Conservation (phyloP, 1,140 invertebrate genomes). For the Drosophila erecta region DNA sequence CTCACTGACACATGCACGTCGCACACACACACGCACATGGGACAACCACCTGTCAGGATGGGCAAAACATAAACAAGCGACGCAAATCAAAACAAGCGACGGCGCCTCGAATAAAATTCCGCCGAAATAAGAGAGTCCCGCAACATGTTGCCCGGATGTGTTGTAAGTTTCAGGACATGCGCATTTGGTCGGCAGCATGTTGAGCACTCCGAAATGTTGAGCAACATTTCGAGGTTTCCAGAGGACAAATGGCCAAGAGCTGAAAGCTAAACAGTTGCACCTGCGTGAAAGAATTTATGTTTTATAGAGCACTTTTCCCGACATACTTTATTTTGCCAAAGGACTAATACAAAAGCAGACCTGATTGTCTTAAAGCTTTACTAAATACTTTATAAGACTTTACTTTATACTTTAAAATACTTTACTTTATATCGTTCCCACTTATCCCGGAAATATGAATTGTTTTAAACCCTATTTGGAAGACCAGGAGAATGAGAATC, state of each 20-base stretch:
- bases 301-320: no score
- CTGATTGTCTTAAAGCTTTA: no score
- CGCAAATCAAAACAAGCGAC: slow-evolving; percentile 64
- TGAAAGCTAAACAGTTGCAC: slow-evolving; percentile 32
- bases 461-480: not conserved
- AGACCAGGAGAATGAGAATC: not conserved
- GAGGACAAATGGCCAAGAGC: not conserved
- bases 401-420: no score
- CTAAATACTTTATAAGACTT: no score
- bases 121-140: not conserved
- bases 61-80: slow-evolving; percentile 67
- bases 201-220: slow-evolving; percentile 33
- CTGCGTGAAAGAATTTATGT: slow-evolving; percentile 24
- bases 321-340: no score
- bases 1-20: slow-evolving; percentile 11
- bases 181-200: slow-evolving; percentile 36
- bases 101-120: slow-evolving; percentile 1
- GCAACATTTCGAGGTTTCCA: slow-evolving; percentile 36
- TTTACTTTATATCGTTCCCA: no score
- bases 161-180: slow-evolving; percentile 22
- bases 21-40: slow-evolving; percentile 1
- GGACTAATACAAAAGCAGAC: no score
- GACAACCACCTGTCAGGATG: slow-evolving; percentile 58
- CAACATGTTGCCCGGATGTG: slow-evolving; percentile 43
- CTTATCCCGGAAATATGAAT: no score